These are phyloP conservation scores for Lerista edwardsae DNA, from an alignment of 2,797 vertebrate genomes.

Conservation along the genomic window DNA sequence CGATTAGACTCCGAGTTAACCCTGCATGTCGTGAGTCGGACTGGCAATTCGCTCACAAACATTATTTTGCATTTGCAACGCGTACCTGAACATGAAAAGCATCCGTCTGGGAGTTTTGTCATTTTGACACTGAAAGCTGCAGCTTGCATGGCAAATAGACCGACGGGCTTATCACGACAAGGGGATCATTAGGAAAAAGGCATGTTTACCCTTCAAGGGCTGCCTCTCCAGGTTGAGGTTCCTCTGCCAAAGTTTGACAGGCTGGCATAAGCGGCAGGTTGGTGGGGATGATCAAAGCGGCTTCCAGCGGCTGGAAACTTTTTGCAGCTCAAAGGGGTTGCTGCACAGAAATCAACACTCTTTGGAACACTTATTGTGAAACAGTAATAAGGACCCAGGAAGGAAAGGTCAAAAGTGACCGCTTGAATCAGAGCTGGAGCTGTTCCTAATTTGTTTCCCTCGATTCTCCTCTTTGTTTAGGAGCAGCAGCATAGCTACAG, in stretches of 20 bases:
- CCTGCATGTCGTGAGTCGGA: neutral
- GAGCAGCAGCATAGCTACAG: neutral
- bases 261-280: neutral
- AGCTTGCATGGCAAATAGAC: constrained; percentile 33
- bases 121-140: constrained; percentile 2
- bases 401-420: neutral
- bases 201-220: constrained; percentile 31
- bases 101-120: neutral
- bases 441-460: neutral
- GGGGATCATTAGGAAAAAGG: constrained; percentile 23
- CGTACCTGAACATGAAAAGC: neutral
- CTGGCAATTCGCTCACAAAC: neutral
- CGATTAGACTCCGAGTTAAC: neutral
- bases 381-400: neutral
- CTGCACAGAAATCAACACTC: accelerated
- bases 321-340: neutral
- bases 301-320: neutral
- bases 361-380: accelerated
- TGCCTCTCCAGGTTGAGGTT: constrained; percentile 10
- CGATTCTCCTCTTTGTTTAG: too few species aligned
- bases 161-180: constrained; percentile 28
- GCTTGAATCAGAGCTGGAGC: neutral
- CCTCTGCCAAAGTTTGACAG: accelerated
- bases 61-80: neutral
- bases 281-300: neutral